Conservation (phyloP, 2,888 invertebrate species). For the Choristoneura rosaceana region DNA sequence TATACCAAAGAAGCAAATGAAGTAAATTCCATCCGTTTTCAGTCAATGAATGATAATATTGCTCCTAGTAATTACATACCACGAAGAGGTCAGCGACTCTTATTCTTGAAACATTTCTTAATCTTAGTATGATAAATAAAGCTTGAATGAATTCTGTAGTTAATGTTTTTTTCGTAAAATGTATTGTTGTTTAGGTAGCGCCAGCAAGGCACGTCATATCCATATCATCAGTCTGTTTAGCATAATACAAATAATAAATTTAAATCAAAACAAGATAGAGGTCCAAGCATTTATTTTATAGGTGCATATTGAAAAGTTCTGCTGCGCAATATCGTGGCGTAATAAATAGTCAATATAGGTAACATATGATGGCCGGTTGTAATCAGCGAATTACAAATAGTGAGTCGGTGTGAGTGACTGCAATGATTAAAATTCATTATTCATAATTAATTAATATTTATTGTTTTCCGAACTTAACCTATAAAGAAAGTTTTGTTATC, state of each 20-base stretch:
- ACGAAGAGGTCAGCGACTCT: conserved; percentile 2
- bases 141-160: neutral
- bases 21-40: conserved; percentile 25
- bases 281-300: conserved; percentile 9
- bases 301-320: conserved; percentile 47
- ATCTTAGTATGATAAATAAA: neutral
- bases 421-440: conserved; percentile 21
- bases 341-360: conserved; percentile 76
- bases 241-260: neutral
- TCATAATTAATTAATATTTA: conserved; percentile 3
- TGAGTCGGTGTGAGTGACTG: conserved; percentile 43
- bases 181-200: neutral
- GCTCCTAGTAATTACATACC: neutral
- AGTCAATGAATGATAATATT: conserved; percentile 13
- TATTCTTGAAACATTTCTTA: neutral
- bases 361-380: conserved; percentile 48
- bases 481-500: neutral
- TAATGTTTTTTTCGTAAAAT: no score
- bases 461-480: conserved; percentile 11
- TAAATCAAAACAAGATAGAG: neutral
- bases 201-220: neutral
- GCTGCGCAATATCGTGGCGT: conserved; percentile 68
- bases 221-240: neutral
- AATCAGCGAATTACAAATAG: conserved; percentile 53
- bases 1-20: conserved; percentile 15